Conservation (phyloP, 2,888 invertebrate genomes). For the Gibbula magus region DNA sequence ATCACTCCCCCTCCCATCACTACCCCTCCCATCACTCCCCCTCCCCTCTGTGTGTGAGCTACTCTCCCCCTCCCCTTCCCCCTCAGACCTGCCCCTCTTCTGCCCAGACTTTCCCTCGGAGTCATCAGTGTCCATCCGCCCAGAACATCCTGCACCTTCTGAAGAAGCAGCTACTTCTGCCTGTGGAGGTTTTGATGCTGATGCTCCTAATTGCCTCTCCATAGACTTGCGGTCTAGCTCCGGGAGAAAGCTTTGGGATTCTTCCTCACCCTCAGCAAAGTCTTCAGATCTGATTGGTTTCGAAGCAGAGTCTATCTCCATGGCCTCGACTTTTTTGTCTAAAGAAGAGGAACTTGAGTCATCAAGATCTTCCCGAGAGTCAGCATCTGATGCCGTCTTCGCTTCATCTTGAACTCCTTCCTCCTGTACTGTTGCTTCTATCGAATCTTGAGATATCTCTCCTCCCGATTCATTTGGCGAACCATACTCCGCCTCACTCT, state of each 20-base stretch:
- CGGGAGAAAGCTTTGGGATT: neutral
- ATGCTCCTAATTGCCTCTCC: neutral
- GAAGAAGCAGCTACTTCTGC: neutral
- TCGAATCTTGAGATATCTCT: constrained; percentile 1
- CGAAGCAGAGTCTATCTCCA: neutral
- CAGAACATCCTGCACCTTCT: neutral
- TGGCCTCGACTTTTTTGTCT: constrained; percentile 3
- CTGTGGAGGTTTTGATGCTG: neutral
- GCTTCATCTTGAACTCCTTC: neutral
- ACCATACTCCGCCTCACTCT: neutral
- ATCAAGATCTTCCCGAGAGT: constrained; percentile 6
- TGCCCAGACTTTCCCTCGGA: neutral
- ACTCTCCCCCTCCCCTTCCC: neutral
- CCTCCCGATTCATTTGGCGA: neutral
- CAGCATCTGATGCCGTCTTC: neutral
- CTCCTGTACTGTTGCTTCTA: constrained; percentile 4
- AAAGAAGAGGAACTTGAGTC: constrained; percentile 3
- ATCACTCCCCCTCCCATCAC: neutral
- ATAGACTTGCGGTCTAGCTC: neutral
- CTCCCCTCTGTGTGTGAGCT: neutral
- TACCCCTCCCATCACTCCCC: neutral
- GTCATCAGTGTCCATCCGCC: neutral
- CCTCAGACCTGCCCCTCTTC: neutral
- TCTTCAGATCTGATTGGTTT: neutral
- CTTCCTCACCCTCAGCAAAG: neutral